These are phyloP conservation scores for Aphaenogaster ashmeadi DNA, from an alignment of 1,140 invertebrate species.

Conservation along the genomic window DNA sequence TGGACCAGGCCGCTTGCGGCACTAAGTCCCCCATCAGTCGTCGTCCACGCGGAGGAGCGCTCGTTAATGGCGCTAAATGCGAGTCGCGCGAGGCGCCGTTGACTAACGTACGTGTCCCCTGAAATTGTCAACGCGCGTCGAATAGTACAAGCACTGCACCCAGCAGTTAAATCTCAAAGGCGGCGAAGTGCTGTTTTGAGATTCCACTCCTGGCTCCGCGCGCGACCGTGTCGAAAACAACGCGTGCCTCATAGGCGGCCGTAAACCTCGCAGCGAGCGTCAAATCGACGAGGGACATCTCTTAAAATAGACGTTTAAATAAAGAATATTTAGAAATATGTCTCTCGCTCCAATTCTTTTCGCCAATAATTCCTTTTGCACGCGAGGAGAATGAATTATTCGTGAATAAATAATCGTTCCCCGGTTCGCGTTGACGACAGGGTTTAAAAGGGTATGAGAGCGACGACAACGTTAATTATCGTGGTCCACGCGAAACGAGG, in stretches of 20 bases:
- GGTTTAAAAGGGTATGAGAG: constrained; percentile 12
- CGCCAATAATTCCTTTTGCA: background rate
- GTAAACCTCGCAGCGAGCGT: background rate
- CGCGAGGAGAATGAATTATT: background rate
- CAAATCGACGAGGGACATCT: background rate
- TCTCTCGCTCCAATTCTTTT: background rate
- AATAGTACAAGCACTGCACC: background rate
- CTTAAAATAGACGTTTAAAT: background rate
- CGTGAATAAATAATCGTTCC: background rate
- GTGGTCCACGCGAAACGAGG: background rate
- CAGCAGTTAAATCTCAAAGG: constrained; percentile 44
- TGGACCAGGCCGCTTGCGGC: constrained; percentile 1
- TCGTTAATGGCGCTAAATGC: constrained; percentile 70
- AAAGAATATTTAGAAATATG: background rate
- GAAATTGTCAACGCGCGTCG: constrained; percentile 58
- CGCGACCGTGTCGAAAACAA: background rate
- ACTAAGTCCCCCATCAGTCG: constrained; percentile 60
- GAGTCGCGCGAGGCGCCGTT: constrained; percentile 16
- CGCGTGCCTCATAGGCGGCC: background rate
- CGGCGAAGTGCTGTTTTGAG: constrained; percentile 39
- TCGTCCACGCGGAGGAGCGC: constrained; percentile 65
- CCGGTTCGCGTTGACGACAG: background rate
- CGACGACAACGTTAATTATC: constrained; percentile 55
- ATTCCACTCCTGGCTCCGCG: constrained; percentile 1
- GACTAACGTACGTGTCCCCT: constrained; percentile 41